Conservation (phyloP, 1,140 invertebrate genomes). For the Galleria mellonella region DNA sequence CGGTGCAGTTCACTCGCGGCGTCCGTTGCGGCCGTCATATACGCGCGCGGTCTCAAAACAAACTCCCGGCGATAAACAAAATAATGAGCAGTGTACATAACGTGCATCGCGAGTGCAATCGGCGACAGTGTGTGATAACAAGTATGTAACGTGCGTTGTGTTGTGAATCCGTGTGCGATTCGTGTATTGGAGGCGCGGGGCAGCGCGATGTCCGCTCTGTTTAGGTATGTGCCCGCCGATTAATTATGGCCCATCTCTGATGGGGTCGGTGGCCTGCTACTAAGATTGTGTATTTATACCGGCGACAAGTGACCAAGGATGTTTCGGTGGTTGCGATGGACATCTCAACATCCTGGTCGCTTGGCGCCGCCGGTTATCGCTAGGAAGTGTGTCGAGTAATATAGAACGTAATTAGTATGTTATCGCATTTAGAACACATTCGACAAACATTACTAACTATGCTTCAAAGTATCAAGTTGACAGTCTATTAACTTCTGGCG, state of each 20-base stretch:
- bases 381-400: conserved; percentile 59
- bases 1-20: conserved; percentile 51
- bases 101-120: conserved; percentile 63
- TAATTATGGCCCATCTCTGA: conserved; percentile 57
- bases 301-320: neutral
- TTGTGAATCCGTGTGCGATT: conserved; percentile 60
- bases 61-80: conserved; percentile 66
- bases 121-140: conserved; percentile 66
- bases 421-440: conserved; percentile 23
- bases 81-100: conserved; percentile 61
- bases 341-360: conserved; percentile 17
- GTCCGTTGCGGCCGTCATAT: conserved; percentile 32
- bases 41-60: conserved; percentile 23
- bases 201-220: conserved; percentile 57
- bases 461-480: no score
- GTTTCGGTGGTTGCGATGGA: neutral
- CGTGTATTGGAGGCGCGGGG: conserved; percentile 43
- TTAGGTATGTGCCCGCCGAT: conserved; percentile 62
- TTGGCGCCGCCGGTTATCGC: conserved; percentile 58
- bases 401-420: conserved; percentile 66
- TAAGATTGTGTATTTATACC: conserved; percentile 27
- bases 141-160: conserved; percentile 57
- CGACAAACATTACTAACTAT: no score
- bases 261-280: conserved; percentile 49
- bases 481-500: no score